phyloP scores from a whole-genome alignment of 37 sponge, comb jelly and placozoan species.

The Theonella swinhoei region DNA sequence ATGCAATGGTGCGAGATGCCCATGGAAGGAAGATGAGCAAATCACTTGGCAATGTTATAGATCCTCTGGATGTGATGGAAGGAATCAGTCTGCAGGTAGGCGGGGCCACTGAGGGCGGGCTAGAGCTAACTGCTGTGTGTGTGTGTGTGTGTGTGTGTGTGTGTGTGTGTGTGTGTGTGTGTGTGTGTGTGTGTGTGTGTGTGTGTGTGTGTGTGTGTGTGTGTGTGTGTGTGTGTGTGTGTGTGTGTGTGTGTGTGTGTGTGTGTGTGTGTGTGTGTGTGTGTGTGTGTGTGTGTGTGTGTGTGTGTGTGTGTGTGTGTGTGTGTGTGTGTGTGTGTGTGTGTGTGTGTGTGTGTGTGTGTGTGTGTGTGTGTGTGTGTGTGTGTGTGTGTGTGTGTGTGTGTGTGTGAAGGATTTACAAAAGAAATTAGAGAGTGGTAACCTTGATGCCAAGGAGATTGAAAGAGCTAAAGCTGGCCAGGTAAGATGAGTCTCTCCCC shows the following conservation, averaged over 20 bases:
- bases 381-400: slow-evolving; percentile 1
- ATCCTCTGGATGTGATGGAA: slow-evolving; percentile 88
- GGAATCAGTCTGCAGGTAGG: slow-evolving; percentile 89
- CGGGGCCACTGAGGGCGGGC: background rate
- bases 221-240: too few species aligned
- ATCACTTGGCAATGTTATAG: slow-evolving; percentile 96
- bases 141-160: slow-evolving; percentile 7
- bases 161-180: background rate
- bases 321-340: background rate
- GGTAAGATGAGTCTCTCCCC: slow-evolving; percentile 29
- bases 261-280: background rate
- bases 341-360: background rate
- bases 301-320: background rate
- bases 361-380: background rate
- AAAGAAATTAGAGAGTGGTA: slow-evolving; percentile 54
- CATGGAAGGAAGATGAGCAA: slow-evolving; percentile 99
- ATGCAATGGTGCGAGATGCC: slow-evolving; percentile 97
- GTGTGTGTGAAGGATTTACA: slow-evolving; percentile 65
- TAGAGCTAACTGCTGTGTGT: background rate
- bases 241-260: slow-evolving; percentile 1
- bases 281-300: background rate
- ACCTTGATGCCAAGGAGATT: slow-evolving; percentile 89
- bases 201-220: background rate
- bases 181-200: background rate
- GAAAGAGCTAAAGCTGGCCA: slow-evolving; percentile 83